These are phyloP conservation scores for Sebastes baramenuke DNA, from an alignment of 2,797 vertebrate genomes.

Conservation along the genomic window DNA sequence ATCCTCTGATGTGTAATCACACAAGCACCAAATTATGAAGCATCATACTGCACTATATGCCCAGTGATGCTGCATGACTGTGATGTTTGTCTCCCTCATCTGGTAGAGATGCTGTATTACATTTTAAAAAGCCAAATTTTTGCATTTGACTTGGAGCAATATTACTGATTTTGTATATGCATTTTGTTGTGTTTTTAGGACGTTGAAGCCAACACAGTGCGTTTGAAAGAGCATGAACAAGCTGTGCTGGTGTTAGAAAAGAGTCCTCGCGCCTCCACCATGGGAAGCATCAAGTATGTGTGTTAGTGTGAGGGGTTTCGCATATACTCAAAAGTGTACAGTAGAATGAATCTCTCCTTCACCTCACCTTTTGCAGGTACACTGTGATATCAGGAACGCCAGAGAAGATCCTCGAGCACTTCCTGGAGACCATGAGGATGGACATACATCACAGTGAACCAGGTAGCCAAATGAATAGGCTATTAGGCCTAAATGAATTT, in stretches of 20 bases:
- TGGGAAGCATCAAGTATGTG: slow-evolving; percentile 87
- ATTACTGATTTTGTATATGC: background rate
- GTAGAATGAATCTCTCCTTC: background rate
- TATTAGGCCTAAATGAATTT: background rate
- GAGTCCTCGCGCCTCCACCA: slow-evolving; percentile 89
- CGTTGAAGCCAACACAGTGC: slow-evolving; percentile 98
- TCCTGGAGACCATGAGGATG: slow-evolving; percentile 95
- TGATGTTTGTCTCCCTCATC: slow-evolving; percentile 63
- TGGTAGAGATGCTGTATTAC: slow-evolving; percentile 36
- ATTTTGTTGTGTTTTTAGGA: slow-evolving; percentile 82
- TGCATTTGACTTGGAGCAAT: background rate
- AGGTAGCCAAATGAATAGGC: slow-evolving; percentile 58
- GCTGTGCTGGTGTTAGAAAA: slow-evolving; percentile 97
- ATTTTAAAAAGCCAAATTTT: background rate
- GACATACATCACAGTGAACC: slow-evolving; percentile 92
- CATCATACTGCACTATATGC: background rate
- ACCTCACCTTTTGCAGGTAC: slow-evolving; percentile 81
- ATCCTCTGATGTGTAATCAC: background rate
- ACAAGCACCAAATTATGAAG: background rate
- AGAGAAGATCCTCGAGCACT: slow-evolving; percentile 98
- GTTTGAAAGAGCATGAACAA: slow-evolving; percentile 97
- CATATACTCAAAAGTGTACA: background rate
- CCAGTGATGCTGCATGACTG: background rate
- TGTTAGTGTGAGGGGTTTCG: background rate
- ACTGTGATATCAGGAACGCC: slow-evolving; percentile 98